Base-by-base conservation (phyloP, 2,888 invertebrate species). In the Smittia aterrima region DNA sequence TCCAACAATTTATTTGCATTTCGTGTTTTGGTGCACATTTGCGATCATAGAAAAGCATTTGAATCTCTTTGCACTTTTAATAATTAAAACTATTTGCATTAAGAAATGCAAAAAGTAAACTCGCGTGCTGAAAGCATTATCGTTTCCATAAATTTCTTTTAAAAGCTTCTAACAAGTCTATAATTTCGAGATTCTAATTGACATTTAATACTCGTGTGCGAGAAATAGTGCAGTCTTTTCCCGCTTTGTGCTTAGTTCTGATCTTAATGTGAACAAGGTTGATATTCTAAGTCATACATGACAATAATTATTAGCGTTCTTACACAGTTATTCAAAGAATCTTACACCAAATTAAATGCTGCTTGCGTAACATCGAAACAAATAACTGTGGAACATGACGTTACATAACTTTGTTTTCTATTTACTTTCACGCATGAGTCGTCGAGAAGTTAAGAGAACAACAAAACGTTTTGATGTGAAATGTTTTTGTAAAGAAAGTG, bases 291-390 rank as follows among this genome's bases (percentile, higher is more conserved):
- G n/a, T n/a, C n/a, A n/a, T n/a, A 68, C 41, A 38, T 68, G 68
- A 68, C 38, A 68, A 68, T 68, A 22, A 41, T 68, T 38, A 68
- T 68, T 68, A 68, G 68, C 38, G 68, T 11, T 6, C 32, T 6
- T 68, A 13, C 68, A 68, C 68, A 68, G 68, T 68, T 68, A 68
- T 68, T 47, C 24, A 4, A 68, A 68, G 68, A 68, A 68, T 68
- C 11, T 22, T 58, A 3, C 7, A 58, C 22, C 18, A 13, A 7
- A 13, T 22, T 58, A 58, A 58, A 58, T 58, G 58, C 22, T 11
- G 7, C 18, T 58, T 58, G 58, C 58, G 58, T 58, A 58, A 58
- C 22, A 58, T 18, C 2, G n/a, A 22, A 13, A 22, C 20, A 11
- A 47, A n/a, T 11, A 47, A 47, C 47, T 2, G 47, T 22, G 47